Conservation (phyloP, 1,140 invertebrate species). For the Neuroterus valhalla region DNA sequence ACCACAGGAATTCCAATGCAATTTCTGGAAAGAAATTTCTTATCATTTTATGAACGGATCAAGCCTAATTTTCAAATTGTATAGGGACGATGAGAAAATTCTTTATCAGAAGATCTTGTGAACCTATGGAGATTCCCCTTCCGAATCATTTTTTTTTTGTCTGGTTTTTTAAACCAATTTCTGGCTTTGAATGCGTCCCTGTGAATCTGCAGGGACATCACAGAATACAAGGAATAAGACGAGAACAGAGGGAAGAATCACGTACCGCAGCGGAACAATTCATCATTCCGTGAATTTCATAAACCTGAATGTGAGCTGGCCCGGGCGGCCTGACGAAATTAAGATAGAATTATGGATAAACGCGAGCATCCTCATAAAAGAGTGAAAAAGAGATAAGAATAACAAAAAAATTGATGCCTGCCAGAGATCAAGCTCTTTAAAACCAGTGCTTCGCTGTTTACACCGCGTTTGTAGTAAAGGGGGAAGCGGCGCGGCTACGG, state of each 20-base stretch:
- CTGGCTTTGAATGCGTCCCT: too few species aligned
- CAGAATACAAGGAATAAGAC: not conserved
- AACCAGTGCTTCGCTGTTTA: slow-evolving; percentile 48
- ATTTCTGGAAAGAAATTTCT: too few species aligned
- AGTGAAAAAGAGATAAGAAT: slow-evolving; percentile 36
- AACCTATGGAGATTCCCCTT: too few species aligned
- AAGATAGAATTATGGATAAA: slow-evolving; percentile 72
- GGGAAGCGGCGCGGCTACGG: slow-evolving; percentile 42
- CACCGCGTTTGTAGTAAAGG: slow-evolving; percentile 47
- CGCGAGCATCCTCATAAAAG: slow-evolving; percentile 56
- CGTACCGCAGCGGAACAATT: slow-evolving; percentile 61
- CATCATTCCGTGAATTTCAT: slow-evolving; percentile 61
- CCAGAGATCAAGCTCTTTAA: slow-evolving; percentile 44
- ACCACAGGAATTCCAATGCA: too few species aligned
- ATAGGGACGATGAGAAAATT: too few species aligned
- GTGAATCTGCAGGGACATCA: too few species aligned
- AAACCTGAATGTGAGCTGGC: slow-evolving; percentile 60
- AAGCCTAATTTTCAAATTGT: too few species aligned
- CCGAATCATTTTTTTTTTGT: too few species aligned
- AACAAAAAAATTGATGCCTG: slow-evolving; percentile 42
- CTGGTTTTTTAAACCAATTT: too few species aligned
- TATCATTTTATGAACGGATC: too few species aligned
- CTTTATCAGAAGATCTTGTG: too few species aligned
- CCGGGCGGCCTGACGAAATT: slow-evolving; percentile 58
- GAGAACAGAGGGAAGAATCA: slow-evolving; percentile 58